Evolutionary conservation across 2,113 vertebrate species (phyloP).

Genomic region (Salminus brasiliensis): DNA sequence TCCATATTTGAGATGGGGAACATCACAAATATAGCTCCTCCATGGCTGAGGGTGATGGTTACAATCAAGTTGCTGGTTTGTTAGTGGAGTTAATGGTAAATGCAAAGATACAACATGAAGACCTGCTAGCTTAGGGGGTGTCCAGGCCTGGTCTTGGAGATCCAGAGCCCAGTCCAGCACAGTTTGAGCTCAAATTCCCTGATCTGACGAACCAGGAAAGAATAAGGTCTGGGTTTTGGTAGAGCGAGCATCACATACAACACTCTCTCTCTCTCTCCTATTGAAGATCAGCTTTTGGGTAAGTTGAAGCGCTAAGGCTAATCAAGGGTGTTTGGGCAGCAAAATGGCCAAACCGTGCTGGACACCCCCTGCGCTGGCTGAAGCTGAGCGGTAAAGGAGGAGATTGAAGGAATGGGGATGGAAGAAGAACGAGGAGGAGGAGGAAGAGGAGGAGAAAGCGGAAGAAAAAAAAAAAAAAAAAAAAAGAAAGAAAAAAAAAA

Average conservation of each 20-base stretch:
- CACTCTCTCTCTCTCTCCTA: too few relatives aligned
- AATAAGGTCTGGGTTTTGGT: too few relatives aligned
- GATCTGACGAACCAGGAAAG: too few relatives aligned
- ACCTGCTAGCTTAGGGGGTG: neutral
- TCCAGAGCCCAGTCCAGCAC: too few relatives aligned
- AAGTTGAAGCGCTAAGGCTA: neutral
- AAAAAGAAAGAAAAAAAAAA: neutral
- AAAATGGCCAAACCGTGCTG: too few relatives aligned
- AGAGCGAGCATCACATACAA: too few relatives aligned
- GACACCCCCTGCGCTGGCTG: neutral
- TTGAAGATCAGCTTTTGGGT: too few relatives aligned
- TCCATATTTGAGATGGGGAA: neutral
- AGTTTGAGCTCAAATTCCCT: too few relatives aligned
- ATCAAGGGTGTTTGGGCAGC: neutral
- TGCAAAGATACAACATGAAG: neutral
- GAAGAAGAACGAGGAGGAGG: too few relatives aligned
- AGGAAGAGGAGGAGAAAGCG: too few relatives aligned
- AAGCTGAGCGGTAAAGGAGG: constrained; percentile 1
- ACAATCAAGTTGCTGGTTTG: constrained; percentile 23
- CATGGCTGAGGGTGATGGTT: constrained; percentile 1
- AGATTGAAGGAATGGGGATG: neutral
- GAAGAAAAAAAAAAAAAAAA: neutral
- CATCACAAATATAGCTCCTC: constrained; percentile 9
- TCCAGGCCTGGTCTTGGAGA: too few relatives aligned
- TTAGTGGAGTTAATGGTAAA: constrained; percentile 27